phyloP scores from a whole-genome alignment of 2,113 vertebrate genomes.

The Eulemur rufifrons region DNA sequence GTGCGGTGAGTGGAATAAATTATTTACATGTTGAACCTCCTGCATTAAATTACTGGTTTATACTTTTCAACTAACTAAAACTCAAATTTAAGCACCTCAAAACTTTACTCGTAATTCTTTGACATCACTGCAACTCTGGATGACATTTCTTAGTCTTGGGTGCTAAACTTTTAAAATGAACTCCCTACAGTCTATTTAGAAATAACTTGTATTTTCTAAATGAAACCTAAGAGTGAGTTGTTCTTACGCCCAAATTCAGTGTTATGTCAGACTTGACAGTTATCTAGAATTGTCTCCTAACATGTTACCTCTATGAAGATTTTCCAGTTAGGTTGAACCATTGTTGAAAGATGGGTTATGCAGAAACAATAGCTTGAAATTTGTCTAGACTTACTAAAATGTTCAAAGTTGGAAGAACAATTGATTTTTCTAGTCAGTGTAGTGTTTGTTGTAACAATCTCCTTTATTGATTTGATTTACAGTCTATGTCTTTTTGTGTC shows the following conservation, averaged over 20 bases:
- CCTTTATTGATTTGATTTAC: background rate
- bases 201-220: constrained; percentile 29
- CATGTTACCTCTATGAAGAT: background rate
- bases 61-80: background rate
- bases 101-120: background rate
- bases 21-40: background rate
- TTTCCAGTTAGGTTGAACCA: background rate
- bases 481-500: background rate
- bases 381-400: constrained; percentile 15
- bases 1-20: background rate
- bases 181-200: background rate
- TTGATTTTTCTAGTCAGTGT: constrained; percentile 18
- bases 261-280: background rate
- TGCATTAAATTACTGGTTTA: background rate
- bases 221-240: background rate
- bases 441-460: background rate
- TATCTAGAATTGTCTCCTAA: background rate
- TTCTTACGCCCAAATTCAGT: background rate
- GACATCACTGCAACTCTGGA: background rate
- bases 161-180: background rate
- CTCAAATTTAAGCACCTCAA: background rate
- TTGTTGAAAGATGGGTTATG: background rate
- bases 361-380: constrained; percentile 30
- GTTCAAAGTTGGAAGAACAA: constrained; percentile 20
- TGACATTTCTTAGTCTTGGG: background rate